phyloP scores from a whole-genome alignment of 2,797 vertebrate genomes.

The Apogon talboti region DNA sequence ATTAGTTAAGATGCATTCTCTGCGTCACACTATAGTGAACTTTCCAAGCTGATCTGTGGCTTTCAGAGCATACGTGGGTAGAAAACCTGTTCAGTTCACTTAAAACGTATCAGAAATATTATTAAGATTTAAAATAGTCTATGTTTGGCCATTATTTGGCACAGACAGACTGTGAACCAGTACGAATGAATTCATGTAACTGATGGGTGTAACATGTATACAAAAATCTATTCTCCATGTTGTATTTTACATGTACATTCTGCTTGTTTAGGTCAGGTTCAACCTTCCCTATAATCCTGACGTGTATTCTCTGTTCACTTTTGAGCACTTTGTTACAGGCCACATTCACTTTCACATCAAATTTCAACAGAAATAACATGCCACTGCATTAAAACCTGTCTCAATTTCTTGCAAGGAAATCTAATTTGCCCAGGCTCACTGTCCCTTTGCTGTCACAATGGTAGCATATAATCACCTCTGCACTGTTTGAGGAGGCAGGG shows the following conservation, averaged over 20 bases:
- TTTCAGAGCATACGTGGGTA: neutral
- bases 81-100: no score
- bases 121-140: no score
- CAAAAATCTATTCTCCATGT: no score
- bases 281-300: no score
- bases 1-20: constrained; percentile 26
- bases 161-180: no score
- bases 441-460: constrained; percentile 6
- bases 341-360: constrained; percentile 12
- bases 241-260: no score
- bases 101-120: no score
- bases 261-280: no score
- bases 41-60: constrained; percentile 23
- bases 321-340: constrained; percentile 1
- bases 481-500: constrained; percentile 23
- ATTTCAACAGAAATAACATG: constrained; percentile 8
- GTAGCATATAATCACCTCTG: constrained; percentile 14
- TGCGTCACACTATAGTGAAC: neutral
- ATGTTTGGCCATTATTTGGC: no score
- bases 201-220: no score
- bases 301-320: neutral
- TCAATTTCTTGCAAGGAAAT: constrained; percentile 5
- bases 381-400: constrained; percentile 1
- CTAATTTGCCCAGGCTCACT: constrained; percentile 6
- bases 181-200: no score